Percentiles rank a stretch among this genome's conserved stretches.
These are phyloP conservation scores for Octodon degus DNA, from an alignment of 2,113 vertebrate genomes.

Conservation along the genomic window DNA sequence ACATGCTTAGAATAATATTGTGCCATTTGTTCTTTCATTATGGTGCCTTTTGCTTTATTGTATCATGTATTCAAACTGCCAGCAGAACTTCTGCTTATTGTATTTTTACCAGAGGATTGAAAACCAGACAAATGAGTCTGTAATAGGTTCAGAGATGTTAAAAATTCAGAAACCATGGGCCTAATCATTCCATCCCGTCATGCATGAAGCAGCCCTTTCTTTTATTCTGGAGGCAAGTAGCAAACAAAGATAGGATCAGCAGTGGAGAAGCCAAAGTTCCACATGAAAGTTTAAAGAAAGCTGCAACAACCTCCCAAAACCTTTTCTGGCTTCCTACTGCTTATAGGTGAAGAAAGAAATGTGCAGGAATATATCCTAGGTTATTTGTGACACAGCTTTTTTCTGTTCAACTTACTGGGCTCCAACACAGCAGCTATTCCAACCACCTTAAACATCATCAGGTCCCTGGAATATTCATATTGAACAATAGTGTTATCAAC, in stretches of 20 bases:
- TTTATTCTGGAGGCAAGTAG: background rate
- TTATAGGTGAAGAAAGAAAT: background rate
- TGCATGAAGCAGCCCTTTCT: background rate
- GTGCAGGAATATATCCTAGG: background rate
- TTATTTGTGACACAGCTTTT: background rate
- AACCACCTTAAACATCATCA: background rate
- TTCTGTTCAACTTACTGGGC: background rate
- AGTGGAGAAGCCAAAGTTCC: background rate
- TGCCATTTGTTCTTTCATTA: constrained; percentile 62
- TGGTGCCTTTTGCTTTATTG: constrained; percentile 43
- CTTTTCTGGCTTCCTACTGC: background rate
- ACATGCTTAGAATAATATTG: constrained; percentile 49
- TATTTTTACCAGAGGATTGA: constrained; percentile 24
- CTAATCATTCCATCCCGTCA: background rate
- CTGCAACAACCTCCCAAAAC: background rate
- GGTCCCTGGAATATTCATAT: background rate
- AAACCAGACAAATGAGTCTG: background rate
- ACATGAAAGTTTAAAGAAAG: background rate
- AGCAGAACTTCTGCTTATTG: background rate
- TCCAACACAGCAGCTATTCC: background rate
- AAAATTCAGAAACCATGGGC: background rate
- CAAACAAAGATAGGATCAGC: background rate
- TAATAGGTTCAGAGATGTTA: background rate
- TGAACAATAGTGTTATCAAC: background rate
- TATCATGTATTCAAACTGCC: constrained; percentile 32